Conservation (phyloP, 2,797 vertebrate species). For the Lepidocolaptes lacrymiger region DNA sequence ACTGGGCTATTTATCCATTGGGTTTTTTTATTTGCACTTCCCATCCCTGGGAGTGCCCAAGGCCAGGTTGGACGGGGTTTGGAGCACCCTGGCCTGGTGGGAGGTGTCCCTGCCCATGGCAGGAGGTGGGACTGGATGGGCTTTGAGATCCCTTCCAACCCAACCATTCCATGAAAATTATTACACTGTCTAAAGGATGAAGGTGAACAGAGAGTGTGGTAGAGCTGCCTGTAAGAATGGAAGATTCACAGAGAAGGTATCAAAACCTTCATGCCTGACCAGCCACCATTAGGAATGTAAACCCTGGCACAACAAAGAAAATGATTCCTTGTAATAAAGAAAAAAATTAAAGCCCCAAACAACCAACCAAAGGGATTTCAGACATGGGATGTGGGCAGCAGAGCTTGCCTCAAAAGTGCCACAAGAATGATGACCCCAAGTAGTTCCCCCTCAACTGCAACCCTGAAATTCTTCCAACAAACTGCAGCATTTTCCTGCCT, state of each 20-base stretch:
- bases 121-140: neutral
- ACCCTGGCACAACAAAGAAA: neutral
- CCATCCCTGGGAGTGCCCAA: neutral
- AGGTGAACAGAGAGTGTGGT: neutral
- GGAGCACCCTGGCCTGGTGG: neutral
- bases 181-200: neutral
- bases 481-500: neutral
- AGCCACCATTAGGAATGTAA: neutral
- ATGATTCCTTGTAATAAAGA: neutral
- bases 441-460: neutral
- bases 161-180: neutral
- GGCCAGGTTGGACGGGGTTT: accelerated
- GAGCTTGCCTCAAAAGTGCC: neutral
- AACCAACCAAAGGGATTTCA: neutral
- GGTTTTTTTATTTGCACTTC: too few species aligned
- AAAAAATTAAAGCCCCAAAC: too few species aligned
- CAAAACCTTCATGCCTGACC: neutral
- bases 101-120: neutral
- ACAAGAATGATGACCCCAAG: accelerated
- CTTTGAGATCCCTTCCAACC: accelerated
- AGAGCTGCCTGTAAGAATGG: neutral
- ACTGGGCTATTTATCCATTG: neutral
- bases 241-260: neutral
- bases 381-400: accelerated
- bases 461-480: neutral